Conservation (phyloP, 37 sponge, comb jelly and placozoan genomes). For the Tethya wilhelma region DNA sequence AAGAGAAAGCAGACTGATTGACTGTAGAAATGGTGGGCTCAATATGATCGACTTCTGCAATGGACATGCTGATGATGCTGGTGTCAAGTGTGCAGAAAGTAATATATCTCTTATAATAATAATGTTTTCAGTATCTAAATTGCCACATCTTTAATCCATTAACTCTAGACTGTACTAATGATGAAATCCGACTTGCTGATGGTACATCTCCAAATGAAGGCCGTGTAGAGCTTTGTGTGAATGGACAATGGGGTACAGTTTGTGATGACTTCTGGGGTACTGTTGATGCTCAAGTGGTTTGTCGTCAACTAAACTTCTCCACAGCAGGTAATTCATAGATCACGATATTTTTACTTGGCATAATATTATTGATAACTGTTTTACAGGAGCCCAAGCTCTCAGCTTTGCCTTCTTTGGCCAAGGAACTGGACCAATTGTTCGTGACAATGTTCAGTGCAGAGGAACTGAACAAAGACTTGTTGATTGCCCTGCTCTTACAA, state of each 20-base stretch:
- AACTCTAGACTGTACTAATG: neutral
- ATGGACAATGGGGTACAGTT: slow-evolving; percentile 33
- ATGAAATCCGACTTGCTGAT: neutral
- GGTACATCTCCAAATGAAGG: slow-evolving; percentile 18
- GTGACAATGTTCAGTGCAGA: slow-evolving; percentile 6
- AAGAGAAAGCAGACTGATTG: slow-evolving; percentile 6
- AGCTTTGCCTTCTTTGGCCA: slow-evolving; percentile 14
- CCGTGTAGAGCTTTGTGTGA: slow-evolving; percentile 26
- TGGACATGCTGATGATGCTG: slow-evolving; percentile 15
- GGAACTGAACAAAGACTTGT: slow-evolving; percentile 16
- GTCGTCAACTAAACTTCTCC: slow-evolving; percentile 20
- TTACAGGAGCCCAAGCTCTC: slow-evolving; percentile 6
- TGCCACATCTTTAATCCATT: too few species aligned
- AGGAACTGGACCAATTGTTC: slow-evolving; percentile 9
- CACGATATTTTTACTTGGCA: too few species aligned
- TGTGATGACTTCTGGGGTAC: slow-evolving; percentile 35
- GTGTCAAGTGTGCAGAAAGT: slow-evolving; percentile 15
- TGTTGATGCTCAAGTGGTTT: slow-evolving; percentile 25
- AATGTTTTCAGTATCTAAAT: too few species aligned
- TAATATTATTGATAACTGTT: too few species aligned
- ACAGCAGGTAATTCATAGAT: slow-evolving; percentile 18
- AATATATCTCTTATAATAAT: too few species aligned
- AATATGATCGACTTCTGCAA: neutral
- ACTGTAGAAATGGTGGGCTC: slow-evolving; percentile 5
- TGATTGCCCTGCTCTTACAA: neutral